These are phyloP conservation scores for Alethe castanea DNA, from an alignment of 2,113 vertebrate species.

Conservation along the genomic window DNA sequence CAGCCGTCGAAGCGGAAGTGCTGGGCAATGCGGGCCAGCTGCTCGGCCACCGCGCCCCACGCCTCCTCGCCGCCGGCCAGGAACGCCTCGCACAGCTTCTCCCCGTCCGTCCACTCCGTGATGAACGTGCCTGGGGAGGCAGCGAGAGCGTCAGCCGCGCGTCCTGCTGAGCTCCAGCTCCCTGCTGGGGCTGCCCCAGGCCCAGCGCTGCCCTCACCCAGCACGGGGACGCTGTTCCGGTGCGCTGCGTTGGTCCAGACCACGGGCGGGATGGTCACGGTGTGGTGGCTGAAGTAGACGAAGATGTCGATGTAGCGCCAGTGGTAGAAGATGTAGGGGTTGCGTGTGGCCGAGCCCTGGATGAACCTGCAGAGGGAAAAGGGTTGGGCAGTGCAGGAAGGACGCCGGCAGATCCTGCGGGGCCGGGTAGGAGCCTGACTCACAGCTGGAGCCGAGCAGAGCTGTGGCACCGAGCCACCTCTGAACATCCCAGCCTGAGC, in stretches of 20 bases:
- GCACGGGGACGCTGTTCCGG: constrained; percentile 82
- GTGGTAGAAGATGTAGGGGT: constrained; percentile 92
- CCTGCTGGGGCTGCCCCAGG: accelerated
- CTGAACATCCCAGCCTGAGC: background rate
- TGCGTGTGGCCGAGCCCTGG: constrained; percentile 77
- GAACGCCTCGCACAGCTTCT: constrained; percentile 80
- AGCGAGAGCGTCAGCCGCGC: accelerated
- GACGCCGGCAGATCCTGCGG: background rate
- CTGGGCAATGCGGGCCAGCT: constrained; percentile 83
- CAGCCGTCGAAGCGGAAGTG: constrained; percentile 88
- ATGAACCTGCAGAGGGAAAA: constrained; percentile 78
- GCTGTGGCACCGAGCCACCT: background rate
- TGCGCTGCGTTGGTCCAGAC: constrained; percentile 92
- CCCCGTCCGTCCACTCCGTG: constrained; percentile 86
- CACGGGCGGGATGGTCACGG: constrained; percentile 88
- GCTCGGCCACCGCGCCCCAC: constrained; percentile 74
- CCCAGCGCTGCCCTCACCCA: constrained; percentile 75
- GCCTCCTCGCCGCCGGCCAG: constrained; percentile 76
- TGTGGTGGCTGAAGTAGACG: constrained; percentile 92
- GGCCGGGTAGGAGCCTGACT: constrained; percentile 6
- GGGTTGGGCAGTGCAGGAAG: background rate
- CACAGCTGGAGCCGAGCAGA: background rate
- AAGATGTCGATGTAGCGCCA: constrained; percentile 93
- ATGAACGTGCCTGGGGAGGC: constrained; percentile 87
- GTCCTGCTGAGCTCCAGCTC: accelerated